Base-by-base conservation (phyloP, 1,140 invertebrate genomes). In the Drepana arcuata region DNA sequence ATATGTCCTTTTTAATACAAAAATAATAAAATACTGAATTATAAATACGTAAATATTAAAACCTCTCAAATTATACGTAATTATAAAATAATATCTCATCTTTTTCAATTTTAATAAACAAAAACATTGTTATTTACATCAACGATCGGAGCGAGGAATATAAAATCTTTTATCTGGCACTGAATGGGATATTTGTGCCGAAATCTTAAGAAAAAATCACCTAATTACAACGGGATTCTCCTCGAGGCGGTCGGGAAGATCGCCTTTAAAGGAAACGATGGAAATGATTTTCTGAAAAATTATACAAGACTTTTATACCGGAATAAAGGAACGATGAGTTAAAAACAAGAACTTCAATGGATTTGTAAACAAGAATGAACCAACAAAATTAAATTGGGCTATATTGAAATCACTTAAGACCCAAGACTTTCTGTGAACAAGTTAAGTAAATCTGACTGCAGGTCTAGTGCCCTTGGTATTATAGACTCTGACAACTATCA, bases 121-220 rank as follows among this genome's bases (percentile, higher is more conserved):
- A 35, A 49, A 58, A 64, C 45, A 60, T 64, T 54, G 55, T 71
- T 71, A 73, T 71, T 71, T 69, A 71, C 69, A 63, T 57, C 61
- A 47, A 58, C 54, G 57, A 66, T 73, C 58, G 46, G 46, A 57
- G 48, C 44, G 39, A 32, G 47, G 52, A 54, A 59, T 63, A 60
- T n/a, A 59, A 63, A 63, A 69, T 70, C 61, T 71, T 70, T 72
- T 71, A 73, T 70, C 57, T 61, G 34, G 30, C 34, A 27, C 14
- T 72, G 47, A 74, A 74, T 65, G 44, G 60, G 53, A 72, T 72
- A 61, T 72, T 77, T 73, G 55, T 59, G 41, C 41, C 48, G 42
- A 58, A 63, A 67, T 63, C 59, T 47, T 61, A 64, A 62, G 59
- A 57, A 72, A 70, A 64, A 66, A 59, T 47, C 48, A 50, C 49